Base-by-base conservation (phyloP, 1,140 invertebrate genomes). In the Pinna nobilis region DNA sequence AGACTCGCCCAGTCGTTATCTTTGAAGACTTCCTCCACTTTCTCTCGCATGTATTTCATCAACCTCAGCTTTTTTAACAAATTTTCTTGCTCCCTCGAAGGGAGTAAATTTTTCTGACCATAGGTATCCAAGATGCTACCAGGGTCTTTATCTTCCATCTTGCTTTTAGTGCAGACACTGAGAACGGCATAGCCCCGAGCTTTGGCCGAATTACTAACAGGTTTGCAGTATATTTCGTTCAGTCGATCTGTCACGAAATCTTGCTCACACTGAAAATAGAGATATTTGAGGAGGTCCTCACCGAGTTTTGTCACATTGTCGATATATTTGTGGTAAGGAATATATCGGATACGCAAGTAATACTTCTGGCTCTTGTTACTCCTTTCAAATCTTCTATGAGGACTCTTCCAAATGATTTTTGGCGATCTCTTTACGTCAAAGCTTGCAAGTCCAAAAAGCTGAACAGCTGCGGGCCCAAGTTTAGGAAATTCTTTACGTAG, bases 391-490 rank as follows among this genome's bases (percentile, higher is more conserved):
- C 32, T 47, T 18, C 57, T 68, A 20, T 39, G 47, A 37, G 72
- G 72, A 64, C 63, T 74, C 11, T 59, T 47, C 72, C 72, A 74
- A 5, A 60, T 53, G n/a, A 69, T 57, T 37, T 57, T 55, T 9
- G 51, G 51, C n/a, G 25, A 32, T n/a, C 41, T 37, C 47, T 50
- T 53, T 9, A n/a, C 23, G 59, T 74, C 72, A 20, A 74, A 49
- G 23, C 23, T 30, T 23, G 59, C 65, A 3, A 74, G n/a, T 11
- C 72, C 72, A 74, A 74, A 74, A n/a, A 74, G 35, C 37, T 74
- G 72, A 23, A 68, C 37, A 15, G 49, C 65, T 32, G 72, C 65
- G 11, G 72, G 72, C 11, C 72, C 65, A 32, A 74, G 33, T 25
- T 63, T 63, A 5, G n/a, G 18, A 20, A 41, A 63, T 41, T 63